These are phyloP conservation scores for Cotesia glomerata DNA, from an alignment of 1,140 invertebrate genomes.

Conservation along the genomic window DNA sequence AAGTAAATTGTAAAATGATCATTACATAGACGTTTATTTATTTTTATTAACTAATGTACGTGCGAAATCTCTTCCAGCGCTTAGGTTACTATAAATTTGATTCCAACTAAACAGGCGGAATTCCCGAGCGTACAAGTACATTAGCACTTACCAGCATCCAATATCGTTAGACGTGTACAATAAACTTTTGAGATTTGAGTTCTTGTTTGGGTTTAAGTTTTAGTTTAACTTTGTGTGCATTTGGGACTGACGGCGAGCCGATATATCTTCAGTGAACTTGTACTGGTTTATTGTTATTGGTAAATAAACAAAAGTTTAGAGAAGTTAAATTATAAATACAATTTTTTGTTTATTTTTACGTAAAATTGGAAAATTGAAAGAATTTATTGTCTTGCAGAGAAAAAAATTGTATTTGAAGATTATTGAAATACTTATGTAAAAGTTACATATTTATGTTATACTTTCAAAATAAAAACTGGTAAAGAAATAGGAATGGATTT, in stretches of 20 bases:
- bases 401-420: too few species aligned
- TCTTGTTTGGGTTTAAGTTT: background rate
- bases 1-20: too few species aligned
- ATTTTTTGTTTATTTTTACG: too few species aligned
- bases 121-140: conserved; percentile 1
- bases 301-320: background rate
- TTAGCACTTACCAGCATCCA: background rate
- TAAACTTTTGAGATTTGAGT: background rate
- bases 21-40: too few species aligned
- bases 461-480: too few species aligned
- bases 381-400: too few species aligned
- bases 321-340: background rate
- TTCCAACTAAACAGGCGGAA: conserved; percentile 7
- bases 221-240: background rate
- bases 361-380: too few species aligned
- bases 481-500: too few species aligned
- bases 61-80: background rate
- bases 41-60: too few species aligned
- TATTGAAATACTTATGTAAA: too few species aligned
- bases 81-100: background rate
- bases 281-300: background rate
- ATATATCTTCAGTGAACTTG: background rate
- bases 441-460: too few species aligned
- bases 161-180: background rate
- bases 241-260: background rate